These are phyloP conservation scores for Synanthedon andrenaeformis DNA, from an alignment of 2,888 invertebrate genomes.

Conservation along the genomic window DNA sequence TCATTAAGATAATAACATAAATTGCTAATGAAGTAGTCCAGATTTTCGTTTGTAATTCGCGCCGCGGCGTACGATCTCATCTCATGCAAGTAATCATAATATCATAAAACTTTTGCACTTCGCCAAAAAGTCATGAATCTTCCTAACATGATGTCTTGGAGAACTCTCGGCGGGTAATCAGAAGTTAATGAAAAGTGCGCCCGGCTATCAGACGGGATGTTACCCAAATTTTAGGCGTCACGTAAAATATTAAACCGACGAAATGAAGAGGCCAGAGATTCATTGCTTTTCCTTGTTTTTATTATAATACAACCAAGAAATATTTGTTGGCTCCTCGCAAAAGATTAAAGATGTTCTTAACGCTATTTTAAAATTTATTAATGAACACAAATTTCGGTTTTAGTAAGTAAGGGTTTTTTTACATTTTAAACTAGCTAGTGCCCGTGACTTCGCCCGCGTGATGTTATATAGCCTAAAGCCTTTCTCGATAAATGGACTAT, in stretches of 20 bases:
- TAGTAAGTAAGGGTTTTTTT: too few relatives aligned
- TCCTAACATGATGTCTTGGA: constrained; percentile 41
- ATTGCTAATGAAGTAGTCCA: too few relatives aligned
- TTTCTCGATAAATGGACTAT: too few relatives aligned
- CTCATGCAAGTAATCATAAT: constrained; percentile 64
- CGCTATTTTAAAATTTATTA: too few relatives aligned
- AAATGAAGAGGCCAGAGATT: constrained; percentile 68
- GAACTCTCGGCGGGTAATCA: constrained; percentile 59
- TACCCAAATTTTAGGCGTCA: constrained; percentile 65
- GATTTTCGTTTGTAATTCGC: constrained; percentile 3
- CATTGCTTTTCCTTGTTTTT: constrained; percentile 67
- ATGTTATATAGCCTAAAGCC: too few relatives aligned
- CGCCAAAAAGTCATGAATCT: constrained; percentile 52
- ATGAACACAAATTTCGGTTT: too few relatives aligned
- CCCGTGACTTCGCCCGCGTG: too few relatives aligned
- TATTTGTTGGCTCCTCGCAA: constrained; percentile 60
- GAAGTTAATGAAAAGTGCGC: constrained; percentile 67
- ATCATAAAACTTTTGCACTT: constrained; percentile 69
- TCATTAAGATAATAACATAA: too few relatives aligned
- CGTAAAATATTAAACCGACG: constrained; percentile 69
- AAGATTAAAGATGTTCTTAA: constrained; percentile 11
- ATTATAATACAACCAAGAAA: constrained; percentile 52
- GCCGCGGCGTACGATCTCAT: constrained; percentile 38
- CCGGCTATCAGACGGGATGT: constrained; percentile 39
- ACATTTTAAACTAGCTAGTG: too few relatives aligned